Conservation (phyloP, 2,888 invertebrate genomes). For the Holacanthella duospinosa region DNA sequence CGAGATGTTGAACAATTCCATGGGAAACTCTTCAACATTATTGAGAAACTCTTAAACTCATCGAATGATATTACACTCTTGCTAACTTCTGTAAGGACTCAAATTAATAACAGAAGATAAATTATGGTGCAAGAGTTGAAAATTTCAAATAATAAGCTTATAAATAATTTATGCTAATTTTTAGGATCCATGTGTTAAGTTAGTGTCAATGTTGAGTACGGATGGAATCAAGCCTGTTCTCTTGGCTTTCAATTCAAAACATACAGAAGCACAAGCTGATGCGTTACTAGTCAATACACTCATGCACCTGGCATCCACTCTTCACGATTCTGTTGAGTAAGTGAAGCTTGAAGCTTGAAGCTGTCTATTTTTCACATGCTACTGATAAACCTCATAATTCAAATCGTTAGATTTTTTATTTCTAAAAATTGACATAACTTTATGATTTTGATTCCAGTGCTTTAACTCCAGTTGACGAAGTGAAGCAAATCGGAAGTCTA, state of each 20-base stretch:
- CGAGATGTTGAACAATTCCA: constrained; percentile 69
- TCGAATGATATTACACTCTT: constrained; percentile 41
- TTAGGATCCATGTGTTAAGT: constrained; percentile 79
- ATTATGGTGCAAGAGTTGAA: background rate
- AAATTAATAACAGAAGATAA: background rate
- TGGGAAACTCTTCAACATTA: constrained; percentile 61
- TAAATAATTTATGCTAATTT: constrained; percentile 33
- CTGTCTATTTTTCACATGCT: background rate
- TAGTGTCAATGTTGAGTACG: constrained; percentile 76
- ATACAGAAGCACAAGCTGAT: constrained; percentile 57
- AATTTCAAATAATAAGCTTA: background rate
- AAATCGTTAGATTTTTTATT: background rate
- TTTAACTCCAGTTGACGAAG: constrained; percentile 83
- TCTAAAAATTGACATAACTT: background rate
- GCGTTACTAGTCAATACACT: constrained; percentile 77
- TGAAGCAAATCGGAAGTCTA: constrained; percentile 69
- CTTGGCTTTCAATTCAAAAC: constrained; percentile 42
- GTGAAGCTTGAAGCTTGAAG: constrained; percentile 35
- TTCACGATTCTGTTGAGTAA: constrained; percentile 90
- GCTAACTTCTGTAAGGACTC: constrained; percentile 9
- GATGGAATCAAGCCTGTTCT: constrained; percentile 74
- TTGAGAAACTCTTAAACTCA: constrained; percentile 63
- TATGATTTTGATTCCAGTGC: constrained; percentile 50
- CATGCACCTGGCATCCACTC: constrained; percentile 74
- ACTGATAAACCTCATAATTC: background rate